Evolutionary conservation across 2,888 invertebrate genomes (phyloP), one percentile per base, ranked within the genome.

Genomic region (Torymus aiolomorphi): DNA sequence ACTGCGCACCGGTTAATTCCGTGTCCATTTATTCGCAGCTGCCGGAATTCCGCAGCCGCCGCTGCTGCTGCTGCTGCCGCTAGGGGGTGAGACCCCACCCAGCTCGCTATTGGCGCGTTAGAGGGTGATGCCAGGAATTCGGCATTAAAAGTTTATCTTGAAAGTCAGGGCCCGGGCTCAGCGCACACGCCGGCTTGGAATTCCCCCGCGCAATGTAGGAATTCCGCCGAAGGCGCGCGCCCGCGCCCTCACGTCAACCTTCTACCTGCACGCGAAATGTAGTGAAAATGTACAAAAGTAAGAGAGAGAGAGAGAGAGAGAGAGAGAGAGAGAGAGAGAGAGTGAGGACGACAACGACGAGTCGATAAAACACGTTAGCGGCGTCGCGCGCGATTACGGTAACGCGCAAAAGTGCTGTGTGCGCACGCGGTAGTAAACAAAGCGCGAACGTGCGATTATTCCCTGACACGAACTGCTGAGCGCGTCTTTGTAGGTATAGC

Each of bases 91-190:
- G 42, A 8, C 42, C 42, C 42, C 42, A 42, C 42, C 42, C 42
- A 42, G 42, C 42, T 42, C 42, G 42, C 42, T 42, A 42, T 42
- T 42, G 42, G 52, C 57, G 49, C n/a, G 5, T 20, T 42, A 54
- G 31, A 13, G 56, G 12, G 42, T 61, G 73, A 42, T 62, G 72
- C 70, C 63, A 70, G 77, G 72, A 77, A 80, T 80, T 66, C 66
- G n/a, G 74, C 65, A 61, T 74, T 80, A 80, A 80, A 78, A 78
- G 77, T 80, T 78, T 78, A 74, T 80, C 70, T 61, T n/a, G 56
- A 73, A 73, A 72, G 76, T 76, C 76, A 49, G 49, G 13, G 61
- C 2, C 51, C 16, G 18, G n/a, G 71, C n/a, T 18, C 14, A 14
- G 18, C 20, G n/a, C 61, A n/a, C 14, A 72, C 59, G 54, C 49